Base-by-base conservation (phyloP, 2,113 vertebrate species). In the Centrocercus urophasianus region DNA sequence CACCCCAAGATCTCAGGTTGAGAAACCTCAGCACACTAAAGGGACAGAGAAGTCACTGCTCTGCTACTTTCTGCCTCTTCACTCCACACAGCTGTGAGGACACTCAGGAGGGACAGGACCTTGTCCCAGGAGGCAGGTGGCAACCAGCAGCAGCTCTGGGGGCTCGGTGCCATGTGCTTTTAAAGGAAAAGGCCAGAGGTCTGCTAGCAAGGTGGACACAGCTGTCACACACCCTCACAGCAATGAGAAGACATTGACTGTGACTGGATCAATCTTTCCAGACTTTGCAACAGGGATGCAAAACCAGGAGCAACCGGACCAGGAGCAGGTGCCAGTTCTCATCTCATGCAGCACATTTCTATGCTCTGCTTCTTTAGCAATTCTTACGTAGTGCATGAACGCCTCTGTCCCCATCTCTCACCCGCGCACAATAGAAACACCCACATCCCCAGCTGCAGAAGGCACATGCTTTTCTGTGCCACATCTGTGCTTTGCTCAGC, bases 1-100 rank as follows among this genome's bases (percentile, higher is more conserved):
- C 92, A 95, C 95, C 90, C 91, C 89, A 95, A 95, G 84, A 75
- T 56, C 67, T 96, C 0, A 2, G 65, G 91, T 89, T 93, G 93
- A 93, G 94, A 96, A 95, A 95, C 77, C 85, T 86, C 88, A 61
- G 69, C 56, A 67, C 16, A 2, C 13, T 82, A n/a, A 1, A 43
- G 60, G 32, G 36, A 86, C 22, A 16, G 43, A 84, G 72, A 86
- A 89, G 90, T 85, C 72, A 40, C 59, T 73, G 67, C 77, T 84
- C 65, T 81, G 71, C 48, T 8, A 4, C 45, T 66, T 34, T 19
- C 67, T 63, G 36, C 27, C 52, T 54, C 27, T 38, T 63, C 20
- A 73, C n/a, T 83, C 21, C 43, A 22, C 48, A 17, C 2, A 7
- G 40, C 57, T 66, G 36, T 21, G n/a, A 40, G 71, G 8, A 83